Evolutionary conservation across 2,113 vertebrate genomes (phyloP).

Genomic region (Eubucco bourcierii): DNA sequence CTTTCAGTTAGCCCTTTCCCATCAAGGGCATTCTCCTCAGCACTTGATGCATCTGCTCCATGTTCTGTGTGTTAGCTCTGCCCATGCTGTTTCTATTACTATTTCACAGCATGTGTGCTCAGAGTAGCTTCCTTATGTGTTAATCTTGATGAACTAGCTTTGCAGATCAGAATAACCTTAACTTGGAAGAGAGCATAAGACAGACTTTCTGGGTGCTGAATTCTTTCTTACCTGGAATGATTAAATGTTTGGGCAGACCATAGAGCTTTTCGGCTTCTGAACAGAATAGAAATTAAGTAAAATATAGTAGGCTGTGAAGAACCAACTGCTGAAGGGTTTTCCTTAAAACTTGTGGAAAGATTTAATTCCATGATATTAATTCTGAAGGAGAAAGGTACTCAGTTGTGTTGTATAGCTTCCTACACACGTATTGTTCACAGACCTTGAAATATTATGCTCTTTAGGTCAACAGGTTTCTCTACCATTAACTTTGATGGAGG

Average conservation of each 20-base stretch:
- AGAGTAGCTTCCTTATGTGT: background rate
- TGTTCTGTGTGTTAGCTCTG: background rate
- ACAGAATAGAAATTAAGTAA: background rate
- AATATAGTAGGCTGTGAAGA: background rate
- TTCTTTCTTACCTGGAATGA: background rate
- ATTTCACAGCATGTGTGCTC: background rate
- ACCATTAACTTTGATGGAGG: background rate
- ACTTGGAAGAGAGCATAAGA: background rate
- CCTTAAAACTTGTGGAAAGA: background rate
- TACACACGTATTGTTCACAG: background rate
- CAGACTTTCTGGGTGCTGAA: background rate
- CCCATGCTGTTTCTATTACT: background rate
- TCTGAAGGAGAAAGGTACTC: background rate
- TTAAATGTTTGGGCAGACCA: background rate
- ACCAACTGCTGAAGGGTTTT: background rate
- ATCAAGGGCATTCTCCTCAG: background rate
- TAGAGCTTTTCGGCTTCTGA: background rate
- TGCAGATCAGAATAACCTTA: background rate
- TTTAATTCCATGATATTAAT: background rate
- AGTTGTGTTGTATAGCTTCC: background rate
- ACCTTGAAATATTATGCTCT: background rate
- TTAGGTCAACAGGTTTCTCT: background rate
- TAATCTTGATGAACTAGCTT: background rate
- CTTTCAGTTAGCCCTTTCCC: background rate
- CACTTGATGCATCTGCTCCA: background rate